Conservation (phyloP, 2,113 vertebrate species). For the Cacatua alba region DNA sequence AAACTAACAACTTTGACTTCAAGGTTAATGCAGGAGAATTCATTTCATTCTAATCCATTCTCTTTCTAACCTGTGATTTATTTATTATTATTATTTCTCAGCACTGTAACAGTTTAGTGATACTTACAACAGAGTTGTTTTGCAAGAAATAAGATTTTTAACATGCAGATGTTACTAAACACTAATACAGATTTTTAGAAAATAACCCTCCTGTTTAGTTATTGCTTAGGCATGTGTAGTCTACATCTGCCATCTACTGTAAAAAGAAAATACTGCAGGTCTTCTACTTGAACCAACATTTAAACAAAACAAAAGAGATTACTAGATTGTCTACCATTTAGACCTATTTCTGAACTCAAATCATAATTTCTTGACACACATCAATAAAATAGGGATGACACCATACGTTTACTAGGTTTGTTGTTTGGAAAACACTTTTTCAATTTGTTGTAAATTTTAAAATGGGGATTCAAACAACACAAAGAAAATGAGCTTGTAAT, state of each 20-base stretch:
- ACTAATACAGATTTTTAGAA: constrained; percentile 40
- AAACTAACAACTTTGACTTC: constrained; percentile 16
- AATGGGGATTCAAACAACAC: background rate
- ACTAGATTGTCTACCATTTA: background rate
- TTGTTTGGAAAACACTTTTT: background rate
- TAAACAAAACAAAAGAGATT: background rate
- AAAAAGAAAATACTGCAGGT: background rate
- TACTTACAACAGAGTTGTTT: background rate
- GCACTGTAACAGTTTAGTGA: background rate
- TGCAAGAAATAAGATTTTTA: constrained; percentile 23
- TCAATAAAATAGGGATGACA: background rate
- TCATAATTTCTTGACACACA: background rate
- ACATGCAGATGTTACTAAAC: background rate
- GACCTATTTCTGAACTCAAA: background rate
- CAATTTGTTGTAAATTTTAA: background rate
- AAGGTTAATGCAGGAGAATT: constrained; percentile 28
- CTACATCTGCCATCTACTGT: constrained; percentile 76
- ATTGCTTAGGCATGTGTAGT: background rate
- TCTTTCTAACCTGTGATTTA: background rate
- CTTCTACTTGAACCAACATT: background rate
- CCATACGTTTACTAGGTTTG: fast-evolving
- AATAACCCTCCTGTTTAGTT: constrained; percentile 13
- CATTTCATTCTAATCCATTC: constrained; percentile 1
- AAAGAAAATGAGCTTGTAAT: background rate
- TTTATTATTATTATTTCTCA: background rate